Conservation (phyloP, 2,797 vertebrate species). For the Anguilla pacifica region DNA sequence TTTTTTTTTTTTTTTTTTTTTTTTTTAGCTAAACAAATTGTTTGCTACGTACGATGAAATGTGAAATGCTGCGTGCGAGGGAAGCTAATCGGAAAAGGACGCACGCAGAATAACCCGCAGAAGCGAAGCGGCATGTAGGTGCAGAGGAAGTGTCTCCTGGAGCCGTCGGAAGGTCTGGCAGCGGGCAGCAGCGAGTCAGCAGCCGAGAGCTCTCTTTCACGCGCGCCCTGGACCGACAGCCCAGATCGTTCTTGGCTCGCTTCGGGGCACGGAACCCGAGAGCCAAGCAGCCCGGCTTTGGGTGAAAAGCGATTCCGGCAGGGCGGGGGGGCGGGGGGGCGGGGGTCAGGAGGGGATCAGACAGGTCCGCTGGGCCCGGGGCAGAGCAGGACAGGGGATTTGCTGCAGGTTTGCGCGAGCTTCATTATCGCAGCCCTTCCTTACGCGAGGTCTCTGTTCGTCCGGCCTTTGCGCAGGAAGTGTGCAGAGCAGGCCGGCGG, state of each 20-base stretch:
- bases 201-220: constrained; percentile 56
- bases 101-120: background rate
- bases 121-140: constrained; percentile 7
- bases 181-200: constrained; percentile 50
- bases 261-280: background rate
- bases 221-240: constrained; percentile 58
- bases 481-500: background rate
- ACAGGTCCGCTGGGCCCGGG: background rate
- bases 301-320: background rate
- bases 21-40: too few relatives aligned
- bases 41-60: background rate
- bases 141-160: constrained; percentile 35
- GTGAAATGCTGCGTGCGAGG: constrained; percentile 35
- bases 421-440: background rate
- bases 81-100: constrained; percentile 54
- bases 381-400: background rate
- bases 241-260: background rate
- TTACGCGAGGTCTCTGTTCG: background rate
- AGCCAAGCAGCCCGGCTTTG: background rate
- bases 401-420: background rate
- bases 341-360: background rate
- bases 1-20: too few relatives aligned
- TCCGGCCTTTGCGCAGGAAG: background rate
- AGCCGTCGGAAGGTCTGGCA: constrained; percentile 63
- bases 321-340: too few relatives aligned